Conservation (phyloP, 2,113 vertebrate genomes). For the Sinocyclocheilus rhinocerous region DNA sequence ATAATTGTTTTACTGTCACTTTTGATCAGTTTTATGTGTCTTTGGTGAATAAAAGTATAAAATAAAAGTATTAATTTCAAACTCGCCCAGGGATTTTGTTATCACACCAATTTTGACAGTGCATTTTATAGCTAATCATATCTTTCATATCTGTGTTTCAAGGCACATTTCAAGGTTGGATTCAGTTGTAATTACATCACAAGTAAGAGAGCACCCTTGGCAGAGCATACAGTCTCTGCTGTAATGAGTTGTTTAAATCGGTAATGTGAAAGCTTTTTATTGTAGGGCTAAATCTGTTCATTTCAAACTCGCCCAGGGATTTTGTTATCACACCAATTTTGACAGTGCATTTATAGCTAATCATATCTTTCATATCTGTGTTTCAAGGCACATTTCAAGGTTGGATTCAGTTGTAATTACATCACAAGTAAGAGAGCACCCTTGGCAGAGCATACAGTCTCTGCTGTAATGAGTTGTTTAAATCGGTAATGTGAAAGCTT, state of each 20-base stretch:
- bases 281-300: not conserved
- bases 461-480: not conserved
- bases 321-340: slow-evolving; percentile 12
- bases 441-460: not conserved
- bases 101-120: slow-evolving; percentile 6
- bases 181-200: slow-evolving; percentile 58
- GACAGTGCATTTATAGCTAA: slow-evolving; percentile 41
- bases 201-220: slow-evolving; percentile 11
- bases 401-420: slow-evolving; percentile 56
- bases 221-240: not conserved
- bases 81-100: not conserved
- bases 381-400: slow-evolving; percentile 58
- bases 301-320: not conserved
- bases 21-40: too few species aligned
- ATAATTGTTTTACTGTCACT: too few species aligned
- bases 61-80: not conserved
- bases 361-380: slow-evolving; percentile 56
- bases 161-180: slow-evolving; percentile 56
- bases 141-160: slow-evolving; percentile 55
- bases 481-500: slow-evolving; percentile 8
- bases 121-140: slow-evolving; percentile 50
- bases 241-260: slow-evolving; percentile 1
- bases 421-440: slow-evolving; percentile 34
- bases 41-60: too few species aligned
- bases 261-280: slow-evolving; percentile 23